Percentiles rank a stretch among this genome's conserved stretches.
phyloP scores from a whole-genome alignment of 2,888 invertebrate species.

The Andrena minutula region DNA sequence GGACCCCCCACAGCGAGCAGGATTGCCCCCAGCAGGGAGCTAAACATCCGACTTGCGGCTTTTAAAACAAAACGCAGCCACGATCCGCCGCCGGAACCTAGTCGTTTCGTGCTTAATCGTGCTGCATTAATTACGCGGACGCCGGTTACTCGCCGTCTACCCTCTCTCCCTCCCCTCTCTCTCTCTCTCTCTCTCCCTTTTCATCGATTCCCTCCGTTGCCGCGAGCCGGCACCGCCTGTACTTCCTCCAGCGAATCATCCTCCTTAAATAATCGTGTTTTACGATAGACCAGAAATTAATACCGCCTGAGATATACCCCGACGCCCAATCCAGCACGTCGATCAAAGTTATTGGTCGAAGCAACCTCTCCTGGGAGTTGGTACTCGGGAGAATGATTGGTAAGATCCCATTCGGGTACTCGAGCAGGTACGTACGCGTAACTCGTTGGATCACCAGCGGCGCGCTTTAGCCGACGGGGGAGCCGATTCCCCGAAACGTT shows the following conservation, averaged over 20 bases:
- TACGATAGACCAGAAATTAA: slow-evolving; percentile 46
- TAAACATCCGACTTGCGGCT: slow-evolving; percentile 81
- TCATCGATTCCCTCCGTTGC: slow-evolving; percentile 32
- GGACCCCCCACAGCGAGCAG: slow-evolving; percentile 81
- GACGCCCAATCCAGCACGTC: slow-evolving; percentile 5
- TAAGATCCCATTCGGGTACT: background rate
- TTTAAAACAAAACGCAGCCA: slow-evolving; percentile 82
- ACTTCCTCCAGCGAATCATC: slow-evolving; percentile 39
- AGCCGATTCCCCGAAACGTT: slow-evolving; percentile 45
- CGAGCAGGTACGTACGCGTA: background rate
- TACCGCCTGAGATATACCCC: slow-evolving; percentile 29
- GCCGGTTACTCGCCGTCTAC: slow-evolving; percentile 62
- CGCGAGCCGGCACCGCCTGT: background rate
- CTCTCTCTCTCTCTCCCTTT: slow-evolving; percentile 24
- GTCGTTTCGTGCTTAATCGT: slow-evolving; percentile 82
- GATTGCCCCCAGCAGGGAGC: slow-evolving; percentile 84
- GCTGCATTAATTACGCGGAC: slow-evolving; percentile 84
- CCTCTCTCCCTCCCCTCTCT: slow-evolving; percentile 28
- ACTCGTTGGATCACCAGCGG: background rate
- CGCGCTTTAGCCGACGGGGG: background rate
- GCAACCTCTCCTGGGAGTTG: background rate
- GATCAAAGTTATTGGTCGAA: background rate
- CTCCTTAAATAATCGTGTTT: slow-evolving; percentile 38
- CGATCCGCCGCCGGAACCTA: slow-evolving; percentile 79
- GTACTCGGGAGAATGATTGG: background rate